Base-by-base conservation (phyloP, 2,888 invertebrate genomes). In the Bruchidius siliquastri region DNA sequence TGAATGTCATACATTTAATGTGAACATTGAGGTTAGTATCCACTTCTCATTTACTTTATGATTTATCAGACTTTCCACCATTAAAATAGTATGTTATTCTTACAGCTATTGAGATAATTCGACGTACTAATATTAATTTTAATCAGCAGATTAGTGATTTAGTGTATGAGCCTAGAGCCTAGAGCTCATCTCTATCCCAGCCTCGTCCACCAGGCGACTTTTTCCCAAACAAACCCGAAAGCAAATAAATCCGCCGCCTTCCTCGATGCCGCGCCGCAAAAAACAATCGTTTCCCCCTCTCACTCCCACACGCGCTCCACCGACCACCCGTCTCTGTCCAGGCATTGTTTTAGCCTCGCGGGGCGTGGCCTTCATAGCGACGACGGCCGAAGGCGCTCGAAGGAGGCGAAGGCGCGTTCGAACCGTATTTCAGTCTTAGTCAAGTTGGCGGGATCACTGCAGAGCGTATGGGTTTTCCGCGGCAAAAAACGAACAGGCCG, bases 351-450 rank as follows among this genome's bases (percentile, higher is more conserved):
- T 77, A 76, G 73, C 75, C 74, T 76, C 74, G 72, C 75, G 77
- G 75, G 82, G 82, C 80, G 82, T 79, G 77, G 77, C 78, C 75
- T n/a, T 73, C 8, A 22, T 20, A 71, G 77, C 81, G 81, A 78
- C 74, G 30, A 76, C 77, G 76, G 75, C 79, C 80, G 80, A 79
- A 66, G 72, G 26, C 21, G 67, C 77, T 77, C 80, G 81, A 81
- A 77, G 74, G 71, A 73, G 71, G 76, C 75, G 75, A 76, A 76
- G 75, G 75, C 78, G 77, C 79, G 77, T 77, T 79, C 78, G 76
- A 77, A 76, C 78, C 75, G 78, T 78, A 75, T 75, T 74, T 76
- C 75, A 76, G 76, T 74, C 72, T 78, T 76, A 78, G 78, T 78
- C 76, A 78, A 76, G 77, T 77, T 76, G 76, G 76, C 77, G 78